These are phyloP conservation scores for Leptoclinus maculatus DNA, from an alignment of 2,797 vertebrate genomes.

Conservation along the genomic window DNA sequence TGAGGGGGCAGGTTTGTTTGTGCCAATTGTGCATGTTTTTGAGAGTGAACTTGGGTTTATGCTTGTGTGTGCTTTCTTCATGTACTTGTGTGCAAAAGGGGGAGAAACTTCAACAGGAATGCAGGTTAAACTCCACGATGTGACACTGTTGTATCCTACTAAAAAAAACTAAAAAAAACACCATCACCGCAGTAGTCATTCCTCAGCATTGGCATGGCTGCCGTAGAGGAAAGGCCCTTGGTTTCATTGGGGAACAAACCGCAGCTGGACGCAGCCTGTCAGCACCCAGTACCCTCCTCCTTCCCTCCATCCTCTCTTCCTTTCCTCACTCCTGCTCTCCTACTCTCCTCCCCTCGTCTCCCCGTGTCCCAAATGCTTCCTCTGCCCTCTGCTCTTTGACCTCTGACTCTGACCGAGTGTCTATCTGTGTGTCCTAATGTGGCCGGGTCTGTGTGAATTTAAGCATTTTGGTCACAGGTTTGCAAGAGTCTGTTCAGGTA, in stretches of 20 bases:
- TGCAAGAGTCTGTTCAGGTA: slow-evolving; percentile 24
- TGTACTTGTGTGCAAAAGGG: background rate
- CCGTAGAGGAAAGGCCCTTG: slow-evolving; percentile 44
- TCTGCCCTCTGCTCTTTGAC: slow-evolving; percentile 80
- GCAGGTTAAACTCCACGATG: slow-evolving; percentile 2
- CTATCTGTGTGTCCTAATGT: slow-evolving; percentile 37
- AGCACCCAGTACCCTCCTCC: slow-evolving; percentile 61
- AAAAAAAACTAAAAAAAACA: background rate
- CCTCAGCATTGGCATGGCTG: slow-evolving; percentile 29
- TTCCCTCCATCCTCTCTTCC: slow-evolving; percentile 54
- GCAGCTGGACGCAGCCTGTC: slow-evolving; percentile 80
- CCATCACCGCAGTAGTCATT: slow-evolving; percentile 1
- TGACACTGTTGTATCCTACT: background rate
- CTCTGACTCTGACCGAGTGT: slow-evolving; percentile 70
- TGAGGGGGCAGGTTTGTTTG: background rate
- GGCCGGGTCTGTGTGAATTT: slow-evolving; percentile 39
- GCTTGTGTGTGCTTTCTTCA: background rate
- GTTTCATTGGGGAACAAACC: slow-evolving; percentile 47
- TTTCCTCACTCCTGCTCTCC: slow-evolving; percentile 67
- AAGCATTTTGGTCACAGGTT: slow-evolving; percentile 34
- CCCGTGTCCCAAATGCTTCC: slow-evolving; percentile 79
- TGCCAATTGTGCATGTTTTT: background rate
- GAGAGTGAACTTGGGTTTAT: background rate
- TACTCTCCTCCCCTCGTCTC: slow-evolving; percentile 35
- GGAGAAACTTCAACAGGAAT: slow-evolving; percentile 32